Conservation (phyloP, 37 sponge, comb jelly and placozoan species). For the Cladorhizidae sp. region DNA sequence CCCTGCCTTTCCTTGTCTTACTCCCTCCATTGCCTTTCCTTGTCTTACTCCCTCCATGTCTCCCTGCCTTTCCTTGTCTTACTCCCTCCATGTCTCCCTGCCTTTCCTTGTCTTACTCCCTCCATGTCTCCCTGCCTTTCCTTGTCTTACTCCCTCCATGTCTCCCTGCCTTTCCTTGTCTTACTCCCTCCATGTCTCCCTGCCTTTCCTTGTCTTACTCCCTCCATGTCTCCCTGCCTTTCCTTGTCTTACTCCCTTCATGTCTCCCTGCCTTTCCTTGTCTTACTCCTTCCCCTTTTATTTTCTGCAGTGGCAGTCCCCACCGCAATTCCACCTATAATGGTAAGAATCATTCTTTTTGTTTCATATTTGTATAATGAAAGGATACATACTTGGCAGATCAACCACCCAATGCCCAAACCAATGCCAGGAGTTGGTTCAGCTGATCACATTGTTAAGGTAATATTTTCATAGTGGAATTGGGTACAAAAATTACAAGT, state of each 20-base stretch:
- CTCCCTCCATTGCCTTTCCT: background rate
- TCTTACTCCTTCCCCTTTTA: background rate
- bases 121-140: no score
- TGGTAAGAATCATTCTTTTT: background rate
- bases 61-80: no score
- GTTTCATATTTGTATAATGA: background rate
- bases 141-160: no score
- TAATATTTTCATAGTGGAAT: background rate
- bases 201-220: no score
- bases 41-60: background rate
- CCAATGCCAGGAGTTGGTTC: background rate
- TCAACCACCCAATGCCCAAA: background rate
- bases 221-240: no score
- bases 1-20: background rate
- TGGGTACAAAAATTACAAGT: no score
- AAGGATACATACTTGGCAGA: background rate
- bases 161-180: no score
- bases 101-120: no score
- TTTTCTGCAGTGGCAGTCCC: constrained; percentile 7
- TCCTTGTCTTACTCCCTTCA: background rate
- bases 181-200: no score
- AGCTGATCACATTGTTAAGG: no score
- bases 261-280: background rate
- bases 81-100: no score
- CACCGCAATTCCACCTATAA: background rate